phyloP scores from a whole-genome alignment of 2,888 invertebrate species.

The Acanthosepion pharaonis region DNA sequence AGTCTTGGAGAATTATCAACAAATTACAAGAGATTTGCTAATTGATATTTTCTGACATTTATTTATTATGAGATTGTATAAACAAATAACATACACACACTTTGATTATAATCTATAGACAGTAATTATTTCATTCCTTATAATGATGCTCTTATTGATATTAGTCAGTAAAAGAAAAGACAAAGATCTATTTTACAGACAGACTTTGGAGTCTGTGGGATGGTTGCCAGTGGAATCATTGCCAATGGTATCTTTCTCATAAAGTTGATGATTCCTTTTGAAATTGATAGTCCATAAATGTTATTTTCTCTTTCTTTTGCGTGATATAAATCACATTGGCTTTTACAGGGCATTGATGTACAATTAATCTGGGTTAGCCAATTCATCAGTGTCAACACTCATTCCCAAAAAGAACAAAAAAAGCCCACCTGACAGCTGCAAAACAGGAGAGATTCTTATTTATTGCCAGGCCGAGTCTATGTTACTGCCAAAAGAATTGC shows the following conservation, averaged over 20 bases:
- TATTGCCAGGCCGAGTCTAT: not conserved
- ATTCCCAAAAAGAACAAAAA: not conserved
- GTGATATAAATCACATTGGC: not conserved
- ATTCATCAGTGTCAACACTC: not conserved
- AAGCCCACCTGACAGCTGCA: not conserved
- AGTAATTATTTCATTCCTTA: too few relatives aligned
- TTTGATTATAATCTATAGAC: too few relatives aligned
- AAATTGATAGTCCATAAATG: not conserved
- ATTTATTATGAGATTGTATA: too few relatives aligned
- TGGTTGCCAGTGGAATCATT: not conserved
- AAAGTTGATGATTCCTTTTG: not conserved
- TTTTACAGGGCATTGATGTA: fast-evolving
- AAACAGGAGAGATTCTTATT: not conserved
- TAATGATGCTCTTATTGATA: too few relatives aligned
- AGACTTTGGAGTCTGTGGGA: not conserved
- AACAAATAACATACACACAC: too few relatives aligned
- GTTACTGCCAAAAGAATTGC: fast-evolving
- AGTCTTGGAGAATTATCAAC: too few relatives aligned
- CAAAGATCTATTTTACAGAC: too few relatives aligned
- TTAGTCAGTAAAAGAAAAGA: too few relatives aligned
- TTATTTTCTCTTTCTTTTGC: not conserved
- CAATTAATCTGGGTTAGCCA: not conserved
- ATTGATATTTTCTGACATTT: too few relatives aligned
- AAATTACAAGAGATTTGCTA: too few relatives aligned
- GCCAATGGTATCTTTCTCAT: not conserved